Evolutionary conservation across 2,797 vertebrate genomes (phyloP).

Genomic region (Falco biarmicus): DNA sequence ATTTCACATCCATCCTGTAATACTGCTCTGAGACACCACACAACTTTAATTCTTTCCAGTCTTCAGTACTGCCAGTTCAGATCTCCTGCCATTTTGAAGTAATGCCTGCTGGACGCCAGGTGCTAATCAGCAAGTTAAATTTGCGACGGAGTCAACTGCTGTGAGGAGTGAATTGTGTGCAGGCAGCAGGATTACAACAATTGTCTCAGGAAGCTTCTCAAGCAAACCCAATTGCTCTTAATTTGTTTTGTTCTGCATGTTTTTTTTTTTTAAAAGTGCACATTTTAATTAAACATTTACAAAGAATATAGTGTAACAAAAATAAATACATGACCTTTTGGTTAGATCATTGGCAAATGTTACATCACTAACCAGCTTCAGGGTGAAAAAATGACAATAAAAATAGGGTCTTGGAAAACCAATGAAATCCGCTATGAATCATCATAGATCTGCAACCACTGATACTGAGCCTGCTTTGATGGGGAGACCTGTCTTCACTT

Average conservation of each 20-base stretch:
- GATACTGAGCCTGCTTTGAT: constrained; percentile 39
- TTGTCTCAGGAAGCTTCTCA: constrained; percentile 49
- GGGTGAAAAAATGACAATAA: constrained; percentile 48
- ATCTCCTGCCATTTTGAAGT: constrained; percentile 10
- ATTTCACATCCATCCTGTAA: not conserved
- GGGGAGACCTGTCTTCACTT: constrained; percentile 15
- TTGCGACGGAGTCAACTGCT: constrained; percentile 18
- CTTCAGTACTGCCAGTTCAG: constrained; percentile 18
- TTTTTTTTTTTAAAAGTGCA: constrained; percentile 68
- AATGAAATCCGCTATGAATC: constrained; percentile 8
- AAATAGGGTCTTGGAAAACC: constrained; percentile 40
- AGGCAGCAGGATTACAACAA: constrained; percentile 16
- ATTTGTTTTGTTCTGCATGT: not conserved
- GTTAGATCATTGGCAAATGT: constrained; percentile 65
- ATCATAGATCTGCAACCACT: constrained; percentile 29
- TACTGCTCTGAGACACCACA: not conserved
- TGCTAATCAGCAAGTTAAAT: constrained; percentile 34
- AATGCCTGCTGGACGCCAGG: constrained; percentile 44
- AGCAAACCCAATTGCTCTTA: constrained; percentile 25
- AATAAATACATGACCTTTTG: constrained; percentile 78
- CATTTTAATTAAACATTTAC: constrained; percentile 74
- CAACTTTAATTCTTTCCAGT: not conserved
- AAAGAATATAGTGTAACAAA: constrained; percentile 74
- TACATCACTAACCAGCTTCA: constrained; percentile 55
- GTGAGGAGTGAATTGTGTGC: constrained; percentile 35